Evolutionary conservation across 2,888 invertebrate species (phyloP).

Genomic region (Belgica antarctica): DNA sequence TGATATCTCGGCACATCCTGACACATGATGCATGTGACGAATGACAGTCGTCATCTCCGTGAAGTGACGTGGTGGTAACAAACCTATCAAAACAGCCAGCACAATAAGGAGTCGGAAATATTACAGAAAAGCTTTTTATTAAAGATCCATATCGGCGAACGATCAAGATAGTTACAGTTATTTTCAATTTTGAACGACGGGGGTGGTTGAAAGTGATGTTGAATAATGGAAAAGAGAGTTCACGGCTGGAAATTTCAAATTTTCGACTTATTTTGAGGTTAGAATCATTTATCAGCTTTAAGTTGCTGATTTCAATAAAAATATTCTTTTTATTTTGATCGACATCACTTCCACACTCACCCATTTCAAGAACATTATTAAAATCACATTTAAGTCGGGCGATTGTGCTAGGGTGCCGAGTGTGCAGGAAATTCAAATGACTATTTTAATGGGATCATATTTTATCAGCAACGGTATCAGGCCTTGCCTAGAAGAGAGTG

Average conservation of each 20-base stretch:
- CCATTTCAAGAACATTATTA: slow-evolving; percentile 35
- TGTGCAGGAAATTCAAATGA: slow-evolving; percentile 37
- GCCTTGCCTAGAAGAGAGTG: neutral
- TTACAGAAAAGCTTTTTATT: slow-evolving; percentile 27
- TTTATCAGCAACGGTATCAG: slow-evolving; percentile 21
- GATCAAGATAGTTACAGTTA: slow-evolving; percentile 32
- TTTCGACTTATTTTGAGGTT: too few species aligned
- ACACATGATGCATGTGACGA: slow-evolving; percentile 37
- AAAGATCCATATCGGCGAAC: slow-evolving; percentile 36
- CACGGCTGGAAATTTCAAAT: too few species aligned
- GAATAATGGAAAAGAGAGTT: too few species aligned
- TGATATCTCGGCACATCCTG: slow-evolving; percentile 22
- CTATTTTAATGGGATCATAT: slow-evolving; percentile 25
- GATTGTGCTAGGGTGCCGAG: slow-evolving; percentile 22
- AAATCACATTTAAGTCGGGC: slow-evolving; percentile 24
- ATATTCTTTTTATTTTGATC: too few species aligned
- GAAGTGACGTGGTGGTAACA: slow-evolving; percentile 25
- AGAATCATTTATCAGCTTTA: too few species aligned
- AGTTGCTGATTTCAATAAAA: too few species aligned
- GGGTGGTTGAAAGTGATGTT: too few species aligned
- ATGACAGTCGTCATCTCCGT: slow-evolving; percentile 23
- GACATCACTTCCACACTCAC: too few species aligned
- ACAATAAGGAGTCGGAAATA: neutral
- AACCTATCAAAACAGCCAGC: slow-evolving; percentile 32
- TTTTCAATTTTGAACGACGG: slow-evolving; percentile 16